Conservation (phyloP, 2,113 vertebrate genomes). For the Cricetomys ansorgei region DNA sequence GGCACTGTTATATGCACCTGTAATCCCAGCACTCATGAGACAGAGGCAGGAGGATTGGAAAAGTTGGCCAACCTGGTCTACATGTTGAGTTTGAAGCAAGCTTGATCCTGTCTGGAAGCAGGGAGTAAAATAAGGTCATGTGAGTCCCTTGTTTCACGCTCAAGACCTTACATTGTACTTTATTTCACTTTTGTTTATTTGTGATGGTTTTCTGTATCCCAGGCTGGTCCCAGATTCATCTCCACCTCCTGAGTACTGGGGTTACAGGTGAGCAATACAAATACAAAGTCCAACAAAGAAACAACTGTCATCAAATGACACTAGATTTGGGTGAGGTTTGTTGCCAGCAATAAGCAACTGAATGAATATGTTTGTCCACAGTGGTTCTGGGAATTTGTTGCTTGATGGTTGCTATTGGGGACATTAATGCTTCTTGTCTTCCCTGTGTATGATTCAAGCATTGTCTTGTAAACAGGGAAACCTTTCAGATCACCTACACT, state of each 20-base stretch:
- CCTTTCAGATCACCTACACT: background rate
- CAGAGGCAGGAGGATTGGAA: background rate
- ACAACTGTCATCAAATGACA: background rate
- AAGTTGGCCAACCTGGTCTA: background rate
- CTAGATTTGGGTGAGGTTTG: constrained; percentile 2
- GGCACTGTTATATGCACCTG: background rate
- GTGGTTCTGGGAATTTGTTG: background rate
- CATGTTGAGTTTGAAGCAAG: background rate
- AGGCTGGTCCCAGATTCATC: background rate
- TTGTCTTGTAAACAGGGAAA: background rate
- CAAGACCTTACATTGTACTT: background rate
- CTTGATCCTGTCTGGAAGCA: background rate
- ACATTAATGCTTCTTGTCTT: background rate
- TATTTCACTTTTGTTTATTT: background rate
- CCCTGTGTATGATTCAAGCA: background rate
- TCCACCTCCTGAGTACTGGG: background rate
- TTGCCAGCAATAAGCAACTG: background rate
- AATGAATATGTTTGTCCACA: background rate
- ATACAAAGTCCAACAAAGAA: background rate
- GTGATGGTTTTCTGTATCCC: background rate
- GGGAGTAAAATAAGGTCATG: background rate
- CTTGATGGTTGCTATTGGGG: background rate
- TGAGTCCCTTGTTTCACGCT: background rate
- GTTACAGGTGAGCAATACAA: background rate
- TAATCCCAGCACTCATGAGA: background rate